phyloP scores from a whole-genome alignment of 2,888 invertebrate genomes.

The Drosophila neotestacea region DNA sequence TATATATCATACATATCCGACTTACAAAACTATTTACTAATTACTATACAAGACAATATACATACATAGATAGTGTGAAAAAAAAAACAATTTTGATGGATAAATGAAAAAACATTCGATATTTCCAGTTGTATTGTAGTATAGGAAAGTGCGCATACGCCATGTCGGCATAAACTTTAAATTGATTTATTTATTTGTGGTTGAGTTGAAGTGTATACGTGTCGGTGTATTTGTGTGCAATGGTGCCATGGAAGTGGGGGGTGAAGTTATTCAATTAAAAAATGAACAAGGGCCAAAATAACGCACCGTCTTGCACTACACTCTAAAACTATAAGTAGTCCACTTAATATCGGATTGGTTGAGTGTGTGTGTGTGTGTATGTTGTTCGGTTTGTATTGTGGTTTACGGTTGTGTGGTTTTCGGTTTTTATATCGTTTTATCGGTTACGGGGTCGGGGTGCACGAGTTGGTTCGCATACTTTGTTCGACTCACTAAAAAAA shows the following conservation, averaged over 20 bases:
- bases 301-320: conserved; percentile 55
- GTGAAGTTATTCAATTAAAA: conserved; percentile 34
- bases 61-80: conserved; percentile 10
- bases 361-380: neutral
- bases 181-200: conserved; percentile 40
- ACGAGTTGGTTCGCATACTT: conserved; percentile 82
- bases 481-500: conserved; percentile 82
- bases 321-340: conserved; percentile 33
- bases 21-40: conserved; percentile 45
- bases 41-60: conserved; percentile 56
- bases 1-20: conserved; percentile 36
- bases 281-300: conserved; percentile 60
- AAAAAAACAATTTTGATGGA: conserved; percentile 24
- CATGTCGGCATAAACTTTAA: conserved; percentile 46
- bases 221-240: conserved; percentile 34
- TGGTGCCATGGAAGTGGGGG: conserved; percentile 42
- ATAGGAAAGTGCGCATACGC: conserved; percentile 55
- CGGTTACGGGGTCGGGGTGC: conserved; percentile 49
- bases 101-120: conserved; percentile 67
- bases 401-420: conserved; percentile 29
- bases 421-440: conserved; percentile 19
- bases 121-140: conserved; percentile 7
- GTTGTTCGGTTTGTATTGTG: conserved; percentile 1
- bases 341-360: conserved; percentile 36
- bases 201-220: conserved; percentile 35